A percentile compares a stretch with the other conserved stretches of the same genome.
These are phyloP conservation scores for Prionace glauca DNA, from an alignment of 2,797 vertebrate species.

Conservation along the genomic window DNA sequence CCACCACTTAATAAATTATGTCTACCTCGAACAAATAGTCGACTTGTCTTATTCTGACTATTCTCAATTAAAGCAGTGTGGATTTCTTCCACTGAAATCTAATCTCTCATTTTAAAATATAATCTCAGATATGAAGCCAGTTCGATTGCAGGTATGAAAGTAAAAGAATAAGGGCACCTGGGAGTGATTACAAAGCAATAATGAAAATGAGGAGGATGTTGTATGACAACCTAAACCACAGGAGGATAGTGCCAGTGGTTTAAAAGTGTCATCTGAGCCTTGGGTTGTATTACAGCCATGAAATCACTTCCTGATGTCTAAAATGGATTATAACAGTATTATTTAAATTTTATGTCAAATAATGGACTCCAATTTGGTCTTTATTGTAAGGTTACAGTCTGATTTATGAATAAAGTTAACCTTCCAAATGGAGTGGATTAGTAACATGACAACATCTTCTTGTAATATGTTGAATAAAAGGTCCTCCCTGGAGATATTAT, in stretches of 20 bases:
- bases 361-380: slow-evolving; percentile 9
- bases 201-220: slow-evolving; percentile 32
- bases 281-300: neutral
- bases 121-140: slow-evolving; percentile 15
- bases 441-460: neutral
- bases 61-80: neutral
- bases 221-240: slow-evolving; percentile 27
- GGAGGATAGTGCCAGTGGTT: slow-evolving; percentile 1
- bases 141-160: slow-evolving; percentile 26
- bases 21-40: neutral
- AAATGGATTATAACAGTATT: neutral
- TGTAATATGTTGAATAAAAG: slow-evolving; percentile 1
- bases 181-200: slow-evolving; percentile 28
- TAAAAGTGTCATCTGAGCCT: slow-evolving; percentile 13
- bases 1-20: slow-evolving; percentile 3
- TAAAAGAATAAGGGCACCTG: slow-evolving; percentile 13
- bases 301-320: slow-evolving; percentile 34
- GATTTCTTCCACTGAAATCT: neutral
- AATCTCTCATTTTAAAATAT: neutral
- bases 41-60: neutral
- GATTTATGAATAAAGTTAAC: neutral
- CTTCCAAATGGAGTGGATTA: neutral
- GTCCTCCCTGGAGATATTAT: neutral
- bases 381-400: neutral
- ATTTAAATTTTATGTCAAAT: slow-evolving; percentile 11